Base-by-base conservation (phyloP, 2,888 invertebrate species). In the Agrotis ipsilon region DNA sequence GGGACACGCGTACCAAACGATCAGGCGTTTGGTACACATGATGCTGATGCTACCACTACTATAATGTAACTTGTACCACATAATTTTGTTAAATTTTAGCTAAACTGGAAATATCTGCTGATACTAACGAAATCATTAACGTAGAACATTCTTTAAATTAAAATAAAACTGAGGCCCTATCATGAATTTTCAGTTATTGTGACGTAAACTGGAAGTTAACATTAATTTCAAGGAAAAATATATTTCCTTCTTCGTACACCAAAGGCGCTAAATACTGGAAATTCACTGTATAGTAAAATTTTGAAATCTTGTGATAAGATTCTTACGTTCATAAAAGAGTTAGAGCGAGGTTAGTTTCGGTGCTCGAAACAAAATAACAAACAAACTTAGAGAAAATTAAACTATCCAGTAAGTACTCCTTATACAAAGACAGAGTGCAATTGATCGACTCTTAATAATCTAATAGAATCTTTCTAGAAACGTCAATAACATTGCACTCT, bases 361-460 rank as follows among this genome's bases (percentile, higher is more conserved):
- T 27, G 18, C 2, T 54, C 16, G 32, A 32, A 43, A 27, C 14
- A 59, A 64, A 58, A n/a, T n/a, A 11, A 14, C 2, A 24, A 55
- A 16, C 6, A 16, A 11, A 51, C 16, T 1, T 14, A 39, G 18
- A 21, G 7, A 39, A 63, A 69, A 59, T 46, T 21, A 46, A 32
- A 16, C 18, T 48, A 14, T 43, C 45, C 24, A 60, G 7, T 59
- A 55, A 71, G 51, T 61, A 49, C 32, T 45, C 4, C 14, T 13
- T 66, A 0, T 24, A 16, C 13, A 46, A 49, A 27, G 24, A 64
- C 19, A 61, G n/a, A 54, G 27, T 65, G 71, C 67, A 68, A 71
- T 68, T 64, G 67, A 80, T 65, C 43, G 58, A 58, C 61, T 51
- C 64, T 60, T 75, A 80, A 75, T 75, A 80, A 71, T 55, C 46